These are phyloP conservation scores for Cisticola juncidis DNA, from an alignment of 2,113 vertebrate species.

Conservation along the genomic window DNA sequence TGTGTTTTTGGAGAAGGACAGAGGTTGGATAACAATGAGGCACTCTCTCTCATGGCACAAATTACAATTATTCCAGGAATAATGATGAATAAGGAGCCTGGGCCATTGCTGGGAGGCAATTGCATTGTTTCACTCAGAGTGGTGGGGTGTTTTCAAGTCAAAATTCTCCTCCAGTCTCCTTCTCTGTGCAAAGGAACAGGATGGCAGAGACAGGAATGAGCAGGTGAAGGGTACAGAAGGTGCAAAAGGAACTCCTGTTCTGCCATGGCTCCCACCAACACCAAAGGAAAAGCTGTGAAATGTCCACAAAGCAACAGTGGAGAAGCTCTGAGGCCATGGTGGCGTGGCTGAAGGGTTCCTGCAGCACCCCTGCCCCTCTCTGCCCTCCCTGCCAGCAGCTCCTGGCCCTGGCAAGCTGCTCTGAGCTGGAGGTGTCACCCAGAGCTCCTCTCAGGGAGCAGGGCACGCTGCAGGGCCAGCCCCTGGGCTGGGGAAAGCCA, in stretches of 20 bases:
- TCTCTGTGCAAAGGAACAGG: not conserved
- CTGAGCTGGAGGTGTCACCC: no score
- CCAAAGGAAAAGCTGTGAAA: not conserved
- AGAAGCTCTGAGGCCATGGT: not conserved
- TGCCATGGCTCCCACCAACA: not conserved
- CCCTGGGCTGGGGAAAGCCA: not conserved
- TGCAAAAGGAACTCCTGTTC: not conserved
- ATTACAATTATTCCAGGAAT: not conserved
- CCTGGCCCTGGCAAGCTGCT: no score
- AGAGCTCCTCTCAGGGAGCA: not conserved
- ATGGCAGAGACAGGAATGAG: not conserved
- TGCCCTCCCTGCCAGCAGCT: not conserved
- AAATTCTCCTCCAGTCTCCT: not conserved
- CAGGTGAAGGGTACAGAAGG: not conserved
- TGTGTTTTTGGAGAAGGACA: not conserved
- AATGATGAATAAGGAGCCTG: not conserved
- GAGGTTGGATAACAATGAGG: not conserved
- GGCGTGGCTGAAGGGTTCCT: fast-evolving
- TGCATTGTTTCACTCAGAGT: not conserved
- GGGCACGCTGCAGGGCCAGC: not conserved
- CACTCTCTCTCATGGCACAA: not conserved
- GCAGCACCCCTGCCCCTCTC: not conserved
- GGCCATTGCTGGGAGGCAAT: not conserved
- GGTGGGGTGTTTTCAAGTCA: not conserved
- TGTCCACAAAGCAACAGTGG: not conserved